A percentile compares a stretch with the other conserved stretches of the same genome.
phyloP scores from a whole-genome alignment of 2,797 vertebrate species.

The Buceros bicornis region DNA sequence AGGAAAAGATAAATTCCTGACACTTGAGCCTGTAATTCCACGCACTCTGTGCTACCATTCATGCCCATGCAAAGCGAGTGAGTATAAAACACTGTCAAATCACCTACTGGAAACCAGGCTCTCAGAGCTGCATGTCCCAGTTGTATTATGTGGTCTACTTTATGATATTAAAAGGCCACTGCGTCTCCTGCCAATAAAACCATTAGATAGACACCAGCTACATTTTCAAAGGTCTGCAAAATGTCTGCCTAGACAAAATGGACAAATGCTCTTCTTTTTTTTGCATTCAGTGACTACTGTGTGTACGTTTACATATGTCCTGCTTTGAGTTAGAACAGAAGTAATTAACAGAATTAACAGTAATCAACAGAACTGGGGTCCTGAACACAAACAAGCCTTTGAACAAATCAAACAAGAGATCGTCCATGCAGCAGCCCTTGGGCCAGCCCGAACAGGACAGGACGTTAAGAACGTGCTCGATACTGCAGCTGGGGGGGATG shows the following conservation, averaged over 20 bases:
- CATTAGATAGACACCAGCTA: not conserved
- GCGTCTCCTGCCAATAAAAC: not conserved
- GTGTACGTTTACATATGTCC: not conserved
- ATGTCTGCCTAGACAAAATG: not conserved
- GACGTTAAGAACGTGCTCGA: too few species aligned
- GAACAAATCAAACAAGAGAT: too few species aligned
- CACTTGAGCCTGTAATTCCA: not conserved
- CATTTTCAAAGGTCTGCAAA: not conserved
- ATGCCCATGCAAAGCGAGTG: not conserved
- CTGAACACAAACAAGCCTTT: too few species aligned
- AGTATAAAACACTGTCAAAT: conserved; percentile 11
- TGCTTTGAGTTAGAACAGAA: too few species aligned
- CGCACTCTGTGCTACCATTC: not conserved
- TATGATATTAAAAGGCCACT: not conserved
- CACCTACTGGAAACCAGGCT: conserved; percentile 3
- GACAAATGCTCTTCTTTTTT: not conserved
- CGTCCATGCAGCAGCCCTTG: too few species aligned
- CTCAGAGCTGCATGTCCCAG: not conserved
- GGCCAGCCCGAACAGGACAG: too few species aligned
- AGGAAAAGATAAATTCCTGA: conserved; percentile 42
- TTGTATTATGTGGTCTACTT: not conserved
- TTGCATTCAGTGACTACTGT: not conserved
- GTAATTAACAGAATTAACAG: too few species aligned
- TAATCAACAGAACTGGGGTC: too few species aligned
- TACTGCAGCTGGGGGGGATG: too few species aligned